Conservation (phyloP, 1,140 invertebrate genomes). For the Drosophila nannoptera region DNA sequence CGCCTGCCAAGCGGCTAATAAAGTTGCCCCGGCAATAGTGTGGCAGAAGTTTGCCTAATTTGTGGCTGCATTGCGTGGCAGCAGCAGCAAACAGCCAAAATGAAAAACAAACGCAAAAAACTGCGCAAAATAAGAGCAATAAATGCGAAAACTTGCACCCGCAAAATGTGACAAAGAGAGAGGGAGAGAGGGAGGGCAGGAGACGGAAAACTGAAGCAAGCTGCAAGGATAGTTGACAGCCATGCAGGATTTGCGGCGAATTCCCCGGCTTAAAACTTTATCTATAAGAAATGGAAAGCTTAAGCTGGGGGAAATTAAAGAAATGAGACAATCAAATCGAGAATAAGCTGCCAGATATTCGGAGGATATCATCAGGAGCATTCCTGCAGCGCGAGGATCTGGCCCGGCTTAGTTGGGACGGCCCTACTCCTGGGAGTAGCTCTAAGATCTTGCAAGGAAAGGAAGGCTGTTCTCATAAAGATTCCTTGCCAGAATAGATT, state of each 20-base stretch:
- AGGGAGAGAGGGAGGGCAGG: not conserved
- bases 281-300: not conserved
- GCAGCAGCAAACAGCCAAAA: slow-evolving; percentile 8
- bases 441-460: too few relatives aligned
- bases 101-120: slow-evolving; percentile 10
- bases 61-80: slow-evolving; percentile 43
- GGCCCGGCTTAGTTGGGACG: too few relatives aligned
- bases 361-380: too few relatives aligned
- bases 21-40: slow-evolving; percentile 38
- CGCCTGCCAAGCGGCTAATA: slow-evolving; percentile 69
- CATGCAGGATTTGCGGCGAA: not conserved
- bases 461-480: too few relatives aligned
- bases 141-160: slow-evolving; percentile 30
- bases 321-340: not conserved
- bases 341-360: too few relatives aligned
- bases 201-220: not conserved
- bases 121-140: not conserved
- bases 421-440: too few relatives aligned
- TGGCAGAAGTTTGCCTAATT: slow-evolving; percentile 64
- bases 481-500: too few relatives aligned
- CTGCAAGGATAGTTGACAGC: not conserved
- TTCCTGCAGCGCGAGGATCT: too few relatives aligned
- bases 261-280: not conserved
- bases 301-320: not conserved
- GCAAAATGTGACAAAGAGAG: slow-evolving; percentile 12